A percentile compares a stretch with the other conserved stretches of the same genome.
These are phyloP conservation scores for Turnix velox DNA, from an alignment of 2,113 vertebrate species.

Conservation along the genomic window DNA sequence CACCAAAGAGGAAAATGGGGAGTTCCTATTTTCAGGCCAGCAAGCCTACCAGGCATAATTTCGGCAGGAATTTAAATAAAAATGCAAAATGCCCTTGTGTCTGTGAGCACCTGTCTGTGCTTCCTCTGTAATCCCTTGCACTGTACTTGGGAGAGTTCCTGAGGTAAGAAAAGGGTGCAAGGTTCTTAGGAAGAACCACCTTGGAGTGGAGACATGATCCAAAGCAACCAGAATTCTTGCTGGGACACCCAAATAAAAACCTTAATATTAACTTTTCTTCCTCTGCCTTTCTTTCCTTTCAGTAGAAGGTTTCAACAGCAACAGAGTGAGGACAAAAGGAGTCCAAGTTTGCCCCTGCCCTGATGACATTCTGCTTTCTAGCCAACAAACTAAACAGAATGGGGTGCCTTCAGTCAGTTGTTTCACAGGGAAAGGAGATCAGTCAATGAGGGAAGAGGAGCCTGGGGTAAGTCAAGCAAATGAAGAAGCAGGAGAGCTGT, in stretches of 20 bases:
- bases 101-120: accelerated
- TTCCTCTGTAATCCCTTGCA: background rate
- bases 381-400: background rate
- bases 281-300: background rate
- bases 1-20: background rate
- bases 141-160: background rate
- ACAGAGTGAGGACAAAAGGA: background rate
- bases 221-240: background rate
- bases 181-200: background rate
- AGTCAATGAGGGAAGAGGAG: background rate
- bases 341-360: background rate
- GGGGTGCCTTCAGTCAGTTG: accelerated
- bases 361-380: background rate
- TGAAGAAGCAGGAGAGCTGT: background rate
- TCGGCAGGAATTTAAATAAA: background rate
- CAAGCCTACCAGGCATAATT: background rate
- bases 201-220: background rate
- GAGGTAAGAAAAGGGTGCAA: background rate
- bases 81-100: background rate
- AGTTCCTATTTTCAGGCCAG: background rate
- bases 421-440: background rate
- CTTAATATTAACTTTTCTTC: background rate
- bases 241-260: background rate
- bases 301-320: background rate
- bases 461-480: background rate